Evolutionary conservation across 1,140 invertebrate genomes (phyloP).

Genomic region (Arctopsyche grandis): DNA sequence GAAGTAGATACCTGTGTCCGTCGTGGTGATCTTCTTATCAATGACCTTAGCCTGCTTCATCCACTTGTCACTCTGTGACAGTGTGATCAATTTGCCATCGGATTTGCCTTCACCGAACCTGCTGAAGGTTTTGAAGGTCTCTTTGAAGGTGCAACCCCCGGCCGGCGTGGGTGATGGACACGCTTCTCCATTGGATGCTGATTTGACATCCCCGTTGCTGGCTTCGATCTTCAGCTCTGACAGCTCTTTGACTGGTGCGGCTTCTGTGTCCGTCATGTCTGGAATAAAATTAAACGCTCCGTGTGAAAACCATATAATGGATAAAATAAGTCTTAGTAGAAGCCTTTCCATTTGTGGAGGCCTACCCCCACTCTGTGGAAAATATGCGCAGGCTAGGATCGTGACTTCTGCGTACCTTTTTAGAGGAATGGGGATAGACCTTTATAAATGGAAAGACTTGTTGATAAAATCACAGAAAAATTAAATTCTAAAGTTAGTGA

Average conservation of each 20-base stretch:
- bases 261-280: slow-evolving; percentile 47
- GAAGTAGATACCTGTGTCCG: slow-evolving; percentile 75
- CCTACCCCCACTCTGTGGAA: too few relatives aligned
- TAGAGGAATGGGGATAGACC: too few relatives aligned
- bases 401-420: too few relatives aligned
- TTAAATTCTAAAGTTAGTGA: too few relatives aligned
- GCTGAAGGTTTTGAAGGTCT: slow-evolving; percentile 68
- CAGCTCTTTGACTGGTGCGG: slow-evolving; percentile 46
- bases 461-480: too few relatives aligned
- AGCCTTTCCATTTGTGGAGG: too few relatives aligned
- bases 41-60: slow-evolving; percentile 81
- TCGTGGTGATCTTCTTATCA: slow-evolving; percentile 76
- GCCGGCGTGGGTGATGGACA: slow-evolving; percentile 47
- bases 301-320: not conserved
- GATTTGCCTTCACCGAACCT: slow-evolving; percentile 76
- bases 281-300: not conserved
- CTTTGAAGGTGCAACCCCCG: slow-evolving; percentile 43
- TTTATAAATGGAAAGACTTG: too few relatives aligned
- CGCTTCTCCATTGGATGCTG: slow-evolving; percentile 33
- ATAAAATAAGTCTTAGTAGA: not conserved
- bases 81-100: slow-evolving; percentile 74
- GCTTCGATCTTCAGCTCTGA: slow-evolving; percentile 47
- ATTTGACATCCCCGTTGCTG: slow-evolving; percentile 46
- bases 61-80: slow-evolving; percentile 80
- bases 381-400: not conserved